These are phyloP conservation scores for Papilio aristodemus DNA, from an alignment of 1,140 invertebrate species.

Conservation along the genomic window DNA sequence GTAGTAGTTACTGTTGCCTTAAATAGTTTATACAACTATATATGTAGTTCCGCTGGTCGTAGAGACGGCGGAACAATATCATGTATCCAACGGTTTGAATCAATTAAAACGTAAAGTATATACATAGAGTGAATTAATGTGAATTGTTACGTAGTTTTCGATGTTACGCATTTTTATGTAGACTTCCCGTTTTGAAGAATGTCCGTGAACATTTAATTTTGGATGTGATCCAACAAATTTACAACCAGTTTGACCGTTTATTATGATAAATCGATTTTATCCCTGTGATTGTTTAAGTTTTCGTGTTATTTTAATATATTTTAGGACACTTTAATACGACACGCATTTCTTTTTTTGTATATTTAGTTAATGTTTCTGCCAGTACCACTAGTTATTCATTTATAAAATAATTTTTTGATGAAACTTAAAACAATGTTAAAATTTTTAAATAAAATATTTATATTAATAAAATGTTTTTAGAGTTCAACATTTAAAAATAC, in stretches of 20 bases:
- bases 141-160: not conserved
- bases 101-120: not conserved
- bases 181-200: no score
- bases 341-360: no score
- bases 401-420: no score
- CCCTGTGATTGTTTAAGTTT: not conserved
- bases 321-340: no score
- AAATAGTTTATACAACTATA: conserved; percentile 13
- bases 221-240: not conserved
- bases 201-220: no score
- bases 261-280: not conserved
- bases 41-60: not conserved
- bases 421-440: no score
- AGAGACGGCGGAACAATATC: not conserved
- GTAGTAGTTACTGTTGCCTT: conserved; percentile 22
- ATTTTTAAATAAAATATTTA: no score
- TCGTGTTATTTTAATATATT: no score
- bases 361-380: no score
- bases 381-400: no score
- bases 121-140: not conserved
- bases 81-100: not conserved
- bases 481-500: no score
- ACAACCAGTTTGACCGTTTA: not conserved
- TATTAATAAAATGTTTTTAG: no score
- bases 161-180: not conserved